Evolutionary conservation across 1,140 invertebrate species (phyloP).

Genomic region (Ylistrum balloti): DNA sequence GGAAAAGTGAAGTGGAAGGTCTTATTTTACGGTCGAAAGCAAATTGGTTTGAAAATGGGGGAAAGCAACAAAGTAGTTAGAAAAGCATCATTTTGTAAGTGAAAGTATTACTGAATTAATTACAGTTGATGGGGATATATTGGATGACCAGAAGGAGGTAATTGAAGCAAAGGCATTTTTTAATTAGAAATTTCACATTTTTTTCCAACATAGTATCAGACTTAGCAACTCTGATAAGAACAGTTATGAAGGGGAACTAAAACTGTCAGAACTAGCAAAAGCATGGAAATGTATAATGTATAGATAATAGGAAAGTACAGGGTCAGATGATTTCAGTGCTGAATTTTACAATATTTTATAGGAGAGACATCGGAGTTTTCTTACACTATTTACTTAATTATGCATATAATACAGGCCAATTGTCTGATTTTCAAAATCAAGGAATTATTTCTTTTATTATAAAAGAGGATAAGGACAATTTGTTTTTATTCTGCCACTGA

Average conservation of each 20-base stretch:
- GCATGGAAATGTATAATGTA: constrained; percentile 29
- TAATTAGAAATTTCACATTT: background rate
- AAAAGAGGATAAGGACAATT: constrained; percentile 43
- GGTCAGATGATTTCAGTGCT: constrained; percentile 42
- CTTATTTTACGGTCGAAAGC: background rate
- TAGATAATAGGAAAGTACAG: constrained; percentile 38
- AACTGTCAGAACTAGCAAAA: background rate
- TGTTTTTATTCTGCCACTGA: too few species aligned
- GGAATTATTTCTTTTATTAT: constrained; percentile 26
- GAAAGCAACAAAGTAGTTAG: constrained; percentile 39
- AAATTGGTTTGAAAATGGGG: constrained; percentile 44
- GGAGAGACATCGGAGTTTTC: background rate
- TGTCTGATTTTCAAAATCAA: constrained; percentile 48
- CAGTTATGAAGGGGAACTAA: constrained; percentile 33
- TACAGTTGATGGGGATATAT: background rate
- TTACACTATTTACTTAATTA: constrained; percentile 12
- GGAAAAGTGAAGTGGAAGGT: background rate
- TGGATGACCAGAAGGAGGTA: background rate
- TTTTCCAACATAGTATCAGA: background rate
- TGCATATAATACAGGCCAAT: constrained; percentile 37
- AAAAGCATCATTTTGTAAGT: constrained; percentile 16
- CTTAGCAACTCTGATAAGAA: background rate
- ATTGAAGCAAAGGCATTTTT: background rate
- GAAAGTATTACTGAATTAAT: constrained; percentile 44
- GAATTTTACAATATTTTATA: constrained; percentile 42